Base-by-base conservation (phyloP, 1,140 invertebrate genomes). In the Heliothis subflexa region DNA sequence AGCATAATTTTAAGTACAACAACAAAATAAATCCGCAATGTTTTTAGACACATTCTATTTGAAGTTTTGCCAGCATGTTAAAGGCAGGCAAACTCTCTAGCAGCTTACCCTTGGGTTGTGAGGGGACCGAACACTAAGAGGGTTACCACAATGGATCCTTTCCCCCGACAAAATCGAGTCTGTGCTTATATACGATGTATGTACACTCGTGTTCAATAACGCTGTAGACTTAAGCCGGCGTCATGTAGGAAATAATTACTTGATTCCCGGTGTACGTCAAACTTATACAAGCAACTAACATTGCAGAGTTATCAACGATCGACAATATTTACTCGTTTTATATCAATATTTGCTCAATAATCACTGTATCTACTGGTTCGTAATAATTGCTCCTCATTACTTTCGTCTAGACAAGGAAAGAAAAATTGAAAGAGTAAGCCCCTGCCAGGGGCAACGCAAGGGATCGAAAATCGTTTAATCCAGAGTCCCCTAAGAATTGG, bases 81-180 rank as follows among this genome's bases (percentile, higher is more conserved):
- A 62, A 79, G 74, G 57, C 79, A 78, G 77, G 55, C 76, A 79
- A 33, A 80, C 84, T 81, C 84, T 83, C 74, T 64, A 57, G 61
- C 64, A 73, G 78, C 81, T 84, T 87, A 84, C 86, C 86, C 86
- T 84, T 85, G 81, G 78, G 61, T 83, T 79, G 70, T 78, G 78
- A 82, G 83, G 83, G 84, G 84, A 80, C 78, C 68, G 78, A 49
- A 78, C 81, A 80, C 74, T 85, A 88, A 88, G 91, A 91, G 91
- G 91, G 91, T 90, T 86, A 85, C 76, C 79, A 93, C 91, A 93
- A 93, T 90, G 81, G 88, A 86, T 85, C 89, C 83, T 82, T 62
- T 87, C 89, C 91, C 89, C 83, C 86, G 83, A 75, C 87, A 73
- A 88, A 90, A 89, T 90, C 89, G 90, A 87, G 80, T 84, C 78